phyloP scores from a whole-genome alignment of 2,797 vertebrate genomes.

The Hapalemur alaotrensis region DNA sequence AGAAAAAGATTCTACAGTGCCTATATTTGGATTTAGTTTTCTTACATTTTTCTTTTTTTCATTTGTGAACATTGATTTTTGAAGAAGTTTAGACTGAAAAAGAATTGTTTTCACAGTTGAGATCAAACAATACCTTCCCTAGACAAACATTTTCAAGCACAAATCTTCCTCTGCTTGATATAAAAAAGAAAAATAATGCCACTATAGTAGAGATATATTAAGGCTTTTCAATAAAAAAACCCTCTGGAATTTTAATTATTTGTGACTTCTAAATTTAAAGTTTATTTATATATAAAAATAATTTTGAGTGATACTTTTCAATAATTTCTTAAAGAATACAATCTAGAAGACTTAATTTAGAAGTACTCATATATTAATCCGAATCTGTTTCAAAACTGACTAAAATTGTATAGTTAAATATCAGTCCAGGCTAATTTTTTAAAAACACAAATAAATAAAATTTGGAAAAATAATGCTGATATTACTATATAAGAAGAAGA shows the following conservation, averaged over 20 bases:
- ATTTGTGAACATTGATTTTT: conserved; percentile 17
- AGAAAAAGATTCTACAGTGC: background rate
- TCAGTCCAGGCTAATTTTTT: background rate
- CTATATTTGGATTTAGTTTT: background rate
- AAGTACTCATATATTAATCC: background rate
- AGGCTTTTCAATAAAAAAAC: background rate
- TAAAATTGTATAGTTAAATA: background rate
- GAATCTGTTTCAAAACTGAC: background rate
- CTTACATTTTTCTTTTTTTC: background rate
- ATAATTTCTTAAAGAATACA: background rate
- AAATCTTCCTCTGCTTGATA: background rate
- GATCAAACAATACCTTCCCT: background rate
- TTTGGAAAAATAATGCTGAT: background rate
- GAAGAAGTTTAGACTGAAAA: background rate
- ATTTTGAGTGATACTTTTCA: background rate
- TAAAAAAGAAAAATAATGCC: background rate
- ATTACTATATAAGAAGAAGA: background rate
- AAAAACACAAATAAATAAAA: background rate
- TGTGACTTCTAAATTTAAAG: background rate
- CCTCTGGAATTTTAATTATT: background rate
- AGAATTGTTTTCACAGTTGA: background rate
- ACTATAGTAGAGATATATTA: background rate
- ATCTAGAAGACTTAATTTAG: background rate
- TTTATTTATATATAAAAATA: background rate
- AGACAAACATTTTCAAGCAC: background rate